A percentile compares a stretch with the other conserved stretches of the same genome.
phyloP scores from a whole-genome alignment of 2,888 invertebrate genomes.

The Ophion ellenae region DNA sequence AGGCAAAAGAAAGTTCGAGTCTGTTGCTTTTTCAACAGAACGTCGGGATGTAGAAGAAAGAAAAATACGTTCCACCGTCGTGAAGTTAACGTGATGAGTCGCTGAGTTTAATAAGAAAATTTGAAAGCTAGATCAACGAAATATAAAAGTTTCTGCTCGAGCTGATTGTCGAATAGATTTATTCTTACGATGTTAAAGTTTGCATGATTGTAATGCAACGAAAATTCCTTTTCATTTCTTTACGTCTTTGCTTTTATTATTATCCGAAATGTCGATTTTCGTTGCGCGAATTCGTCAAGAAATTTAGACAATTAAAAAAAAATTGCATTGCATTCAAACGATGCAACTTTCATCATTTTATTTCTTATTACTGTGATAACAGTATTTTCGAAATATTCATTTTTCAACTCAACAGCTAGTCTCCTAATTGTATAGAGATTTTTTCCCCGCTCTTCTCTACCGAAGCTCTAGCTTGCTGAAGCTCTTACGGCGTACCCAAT shows the following conservation, averaged over 20 bases:
- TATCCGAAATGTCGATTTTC: too few relatives aligned
- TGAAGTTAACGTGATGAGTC: background rate
- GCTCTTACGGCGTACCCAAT: background rate
- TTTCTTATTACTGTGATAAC: too few relatives aligned
- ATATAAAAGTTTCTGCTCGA: background rate
- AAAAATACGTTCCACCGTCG: background rate
- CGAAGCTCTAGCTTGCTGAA: background rate
- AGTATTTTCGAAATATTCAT: background rate
- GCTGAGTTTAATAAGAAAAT: background rate
- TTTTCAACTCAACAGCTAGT: background rate
- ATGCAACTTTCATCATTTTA: too few relatives aligned
- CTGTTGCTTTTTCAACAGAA: background rate
- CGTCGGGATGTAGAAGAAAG: background rate
- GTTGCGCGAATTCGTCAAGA: background rate
- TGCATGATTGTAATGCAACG: background rate
- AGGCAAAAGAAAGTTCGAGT: conserved; percentile 18
- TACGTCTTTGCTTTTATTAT: background rate
- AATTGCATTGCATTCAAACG: background rate
- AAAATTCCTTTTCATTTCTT: background rate
- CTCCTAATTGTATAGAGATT: background rate
- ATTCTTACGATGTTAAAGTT: background rate
- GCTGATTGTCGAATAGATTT: background rate
- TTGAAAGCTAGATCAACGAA: background rate
- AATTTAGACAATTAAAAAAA: background rate
- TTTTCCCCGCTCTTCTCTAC: background rate